These are phyloP conservation scores for Lasioglossum calceatum DNA, from an alignment of 2,888 invertebrate species.

Conservation along the genomic window DNA sequence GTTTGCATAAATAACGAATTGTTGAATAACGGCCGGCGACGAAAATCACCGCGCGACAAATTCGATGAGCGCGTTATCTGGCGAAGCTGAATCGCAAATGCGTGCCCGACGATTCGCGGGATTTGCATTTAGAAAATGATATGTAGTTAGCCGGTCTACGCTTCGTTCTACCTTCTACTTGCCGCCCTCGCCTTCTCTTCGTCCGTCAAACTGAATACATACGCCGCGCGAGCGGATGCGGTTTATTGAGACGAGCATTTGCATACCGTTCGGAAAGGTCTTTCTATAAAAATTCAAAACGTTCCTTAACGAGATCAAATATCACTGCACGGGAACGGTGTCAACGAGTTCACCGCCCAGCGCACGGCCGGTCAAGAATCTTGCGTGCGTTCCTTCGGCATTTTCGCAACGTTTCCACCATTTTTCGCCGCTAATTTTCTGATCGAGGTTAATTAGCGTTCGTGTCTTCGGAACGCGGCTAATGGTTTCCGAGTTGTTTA, in stretches of 20 bases:
- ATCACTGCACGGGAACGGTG: background rate
- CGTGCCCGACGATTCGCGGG: conserved; percentile 30
- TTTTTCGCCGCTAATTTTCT: background rate
- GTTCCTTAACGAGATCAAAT: conserved; percentile 9
- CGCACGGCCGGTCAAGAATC: conserved; percentile 6
- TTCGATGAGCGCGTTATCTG: conserved; percentile 18
- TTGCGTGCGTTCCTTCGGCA: background rate
- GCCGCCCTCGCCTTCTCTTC: background rate
- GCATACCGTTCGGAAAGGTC: background rate
- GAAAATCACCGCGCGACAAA: conserved; percentile 38
- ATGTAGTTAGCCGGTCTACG: conserved; percentile 37
- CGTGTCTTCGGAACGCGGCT: background rate
- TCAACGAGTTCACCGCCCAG: background rate
- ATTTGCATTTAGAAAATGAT: conserved; percentile 53
- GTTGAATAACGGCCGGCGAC: conserved; percentile 35
- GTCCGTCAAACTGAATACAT: conserved; percentile 22
- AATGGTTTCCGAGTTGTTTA: background rate
- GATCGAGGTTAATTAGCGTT: background rate
- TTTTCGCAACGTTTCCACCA: background rate
- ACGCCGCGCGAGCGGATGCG: conserved; percentile 15
- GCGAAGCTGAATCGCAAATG: conserved; percentile 17
- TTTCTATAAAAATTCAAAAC: background rate
- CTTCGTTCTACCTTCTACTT: background rate
- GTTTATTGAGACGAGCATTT: conserved; percentile 27
- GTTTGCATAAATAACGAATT: conserved; percentile 57